Base-by-base conservation (phyloP, 2,113 vertebrate species). In the Speoplatyrhinus poulsoni region DNA sequence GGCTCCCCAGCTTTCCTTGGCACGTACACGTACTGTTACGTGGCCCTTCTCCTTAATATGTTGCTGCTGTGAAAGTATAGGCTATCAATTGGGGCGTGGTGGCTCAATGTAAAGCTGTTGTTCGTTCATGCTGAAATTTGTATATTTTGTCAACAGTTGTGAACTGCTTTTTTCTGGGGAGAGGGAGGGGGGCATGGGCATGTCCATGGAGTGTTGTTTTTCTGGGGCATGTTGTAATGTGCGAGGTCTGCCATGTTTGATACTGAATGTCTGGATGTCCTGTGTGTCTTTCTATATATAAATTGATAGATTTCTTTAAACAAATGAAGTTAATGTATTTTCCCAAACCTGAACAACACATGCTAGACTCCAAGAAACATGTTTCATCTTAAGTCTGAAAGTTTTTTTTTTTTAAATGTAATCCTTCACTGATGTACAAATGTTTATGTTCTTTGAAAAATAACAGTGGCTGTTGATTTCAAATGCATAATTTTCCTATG, bases 381-480 rank as follows among this genome's bases (percentile, higher is more conserved):
- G 55, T 52, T n/a, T 46, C 5, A 6, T 4, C 26, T 53, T 41
- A 66, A 77, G 32, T 64, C 76, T 77, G 62, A 69, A 84, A 82
- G 71, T 76, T 68, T 46, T 59, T 75, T 26, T 76, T 46, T 49
- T 41, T 83, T 70, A 70, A 86, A 83, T 91, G 89, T 86, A 90
- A 85, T 90, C 68, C 85, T 83, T 91, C 77, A 80, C 77, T 89
- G 86, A 89, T 92, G 89, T 92, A 93, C 90, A 92, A 93, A 93
- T 92, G 68, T 86, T 67, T 33, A 85, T 87, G 85, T 90, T 72
- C 83, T 91, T 84, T 90, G 89, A 92, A 93, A 93, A 92, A 91
- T 91, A 93, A 91, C 87, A 80, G 86, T 87, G 84, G 89, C 86
- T 87, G 90, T 85, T 88, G 81, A 88, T 79, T 88, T 88, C 72